Evolutionary conservation across 2,113 vertebrate species (phyloP).

Genomic region (Brienomyrus brachyistius): DNA sequence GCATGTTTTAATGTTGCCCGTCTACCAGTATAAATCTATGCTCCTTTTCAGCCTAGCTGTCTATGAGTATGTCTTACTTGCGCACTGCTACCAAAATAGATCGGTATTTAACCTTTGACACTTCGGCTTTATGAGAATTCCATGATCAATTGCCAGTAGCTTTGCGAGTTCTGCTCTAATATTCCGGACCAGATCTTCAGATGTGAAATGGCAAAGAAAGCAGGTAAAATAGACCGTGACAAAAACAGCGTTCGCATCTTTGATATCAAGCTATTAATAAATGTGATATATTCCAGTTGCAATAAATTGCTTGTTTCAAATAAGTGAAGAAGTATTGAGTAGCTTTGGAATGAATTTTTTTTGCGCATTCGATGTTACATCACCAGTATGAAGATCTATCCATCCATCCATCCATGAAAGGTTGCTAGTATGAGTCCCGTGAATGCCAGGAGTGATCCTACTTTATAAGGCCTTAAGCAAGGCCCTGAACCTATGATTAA

Average conservation of each 20-base stretch:
- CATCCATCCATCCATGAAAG: neutral
- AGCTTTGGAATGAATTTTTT: conserved; percentile 53
- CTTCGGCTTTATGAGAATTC: neutral
- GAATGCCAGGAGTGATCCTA: too few species aligned
- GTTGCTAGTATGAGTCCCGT: too few species aligned
- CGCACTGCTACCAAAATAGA: neutral
- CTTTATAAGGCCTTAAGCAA: too few species aligned
- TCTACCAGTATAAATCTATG: neutral
- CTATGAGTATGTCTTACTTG: neutral
- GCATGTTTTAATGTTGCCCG: neutral
- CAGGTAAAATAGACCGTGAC: neutral
- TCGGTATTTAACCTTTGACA: neutral
- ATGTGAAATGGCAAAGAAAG: neutral
- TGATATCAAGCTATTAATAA: conserved; percentile 46
- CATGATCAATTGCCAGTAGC: neutral
- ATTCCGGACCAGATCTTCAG: neutral
- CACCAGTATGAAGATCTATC: neutral
- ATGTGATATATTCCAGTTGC: conserved; percentile 43
- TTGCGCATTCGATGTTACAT: conserved; percentile 25
- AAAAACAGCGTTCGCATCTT: conserved; percentile 26
- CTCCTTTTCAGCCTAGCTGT: neutral
- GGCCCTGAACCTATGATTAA: too few species aligned
- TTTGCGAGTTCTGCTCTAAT: neutral
- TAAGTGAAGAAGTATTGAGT: conserved; percentile 34
- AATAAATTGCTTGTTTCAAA: conserved; percentile 54